Conservation (phyloP, 2,888 invertebrate species). For the Cyaniris semiargus region DNA sequence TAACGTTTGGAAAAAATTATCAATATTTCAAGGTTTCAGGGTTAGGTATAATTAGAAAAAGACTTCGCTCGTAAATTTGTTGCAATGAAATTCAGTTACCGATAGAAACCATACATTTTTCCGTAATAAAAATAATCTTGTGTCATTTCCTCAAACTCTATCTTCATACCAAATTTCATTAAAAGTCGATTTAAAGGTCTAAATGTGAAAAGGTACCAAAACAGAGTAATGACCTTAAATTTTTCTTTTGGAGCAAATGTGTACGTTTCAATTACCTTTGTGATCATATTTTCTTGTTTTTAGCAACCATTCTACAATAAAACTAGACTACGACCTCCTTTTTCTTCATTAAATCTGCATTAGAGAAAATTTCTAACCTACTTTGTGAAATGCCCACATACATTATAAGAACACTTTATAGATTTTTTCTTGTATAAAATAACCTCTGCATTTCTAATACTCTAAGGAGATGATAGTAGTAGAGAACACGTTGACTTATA, state of each 20-base stretch:
- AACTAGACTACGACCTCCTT: slow-evolving; percentile 38
- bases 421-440: slow-evolving; percentile 7
- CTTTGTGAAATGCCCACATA: slow-evolving; percentile 29
- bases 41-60: background rate
- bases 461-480: background rate
- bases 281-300: background rate
- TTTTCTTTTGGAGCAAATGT: background rate
- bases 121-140: background rate
- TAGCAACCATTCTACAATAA: slow-evolving; percentile 23
- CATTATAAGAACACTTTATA: slow-evolving; percentile 29
- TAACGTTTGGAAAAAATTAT: slow-evolving; percentile 1
- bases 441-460: background rate
- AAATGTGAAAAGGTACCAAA: background rate
- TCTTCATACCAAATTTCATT: background rate
- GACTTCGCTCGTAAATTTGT: too few relatives aligned
- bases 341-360: slow-evolving; percentile 38
- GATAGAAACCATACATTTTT: background rate
- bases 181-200: background rate
- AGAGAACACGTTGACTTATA: background rate
- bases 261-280: background rate
- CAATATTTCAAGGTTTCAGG: background rate
- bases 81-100: too few relatives aligned
- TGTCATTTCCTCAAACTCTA: background rate
- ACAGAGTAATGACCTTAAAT: too few relatives aligned
- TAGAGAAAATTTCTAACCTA: slow-evolving; percentile 35